These are phyloP conservation scores for Istiophorus platypterus DNA, from an alignment of 2,113 vertebrate species.

Conservation along the genomic window DNA sequence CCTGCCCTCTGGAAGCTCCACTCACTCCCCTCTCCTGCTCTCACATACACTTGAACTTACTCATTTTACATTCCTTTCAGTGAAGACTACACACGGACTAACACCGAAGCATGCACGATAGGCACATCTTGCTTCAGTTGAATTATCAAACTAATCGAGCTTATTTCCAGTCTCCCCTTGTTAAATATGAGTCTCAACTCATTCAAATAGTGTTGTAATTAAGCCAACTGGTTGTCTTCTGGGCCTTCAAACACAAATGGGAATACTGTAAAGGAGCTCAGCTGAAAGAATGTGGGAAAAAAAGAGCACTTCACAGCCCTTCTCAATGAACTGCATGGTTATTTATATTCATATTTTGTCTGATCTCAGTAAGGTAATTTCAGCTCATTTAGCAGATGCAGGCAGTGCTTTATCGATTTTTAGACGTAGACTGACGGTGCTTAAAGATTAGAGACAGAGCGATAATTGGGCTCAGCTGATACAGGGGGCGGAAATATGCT, in stretches of 20 bases:
- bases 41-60: conserved; percentile 63
- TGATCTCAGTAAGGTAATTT: neutral
- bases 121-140: neutral
- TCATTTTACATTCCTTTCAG: conserved; percentile 53
- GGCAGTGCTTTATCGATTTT: neutral
- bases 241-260: conserved; percentile 42
- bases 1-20: conserved; percentile 57
- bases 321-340: neutral
- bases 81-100: conserved; percentile 55
- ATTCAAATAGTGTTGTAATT: conserved; percentile 63
- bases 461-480: neutral
- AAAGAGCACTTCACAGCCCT: neutral
- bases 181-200: conserved; percentile 47
- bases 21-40: conserved; percentile 12
- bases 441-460: neutral
- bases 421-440: neutral
- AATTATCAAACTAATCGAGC: conserved; percentile 36
- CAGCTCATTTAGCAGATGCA: neutral
- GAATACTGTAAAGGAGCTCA: conserved; percentile 32
- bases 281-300: conserved; percentile 19
- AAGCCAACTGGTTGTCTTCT: conserved; percentile 38
- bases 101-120: conserved; percentile 19
- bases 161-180: conserved; percentile 33
- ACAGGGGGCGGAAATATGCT: neutral
- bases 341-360: neutral